These are phyloP conservation scores for Salminus brasiliensis DNA, from an alignment of 2,113 vertebrate species.

Conservation along the genomic window DNA sequence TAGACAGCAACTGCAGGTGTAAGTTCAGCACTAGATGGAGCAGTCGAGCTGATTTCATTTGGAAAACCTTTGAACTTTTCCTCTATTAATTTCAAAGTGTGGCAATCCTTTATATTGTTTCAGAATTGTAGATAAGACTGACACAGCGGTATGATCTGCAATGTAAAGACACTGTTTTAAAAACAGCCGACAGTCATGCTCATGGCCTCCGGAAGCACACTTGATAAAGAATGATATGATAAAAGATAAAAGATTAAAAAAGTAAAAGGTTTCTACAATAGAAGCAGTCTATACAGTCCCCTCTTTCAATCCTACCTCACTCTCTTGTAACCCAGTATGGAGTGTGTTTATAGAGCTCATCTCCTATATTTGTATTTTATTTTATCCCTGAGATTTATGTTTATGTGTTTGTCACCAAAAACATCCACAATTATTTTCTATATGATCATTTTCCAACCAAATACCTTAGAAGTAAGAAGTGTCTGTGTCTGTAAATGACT, in stretches of 20 bases:
- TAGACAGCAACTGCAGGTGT: neutral
- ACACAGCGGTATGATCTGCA: neutral
- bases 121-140: neutral
- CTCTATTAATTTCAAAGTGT: neutral
- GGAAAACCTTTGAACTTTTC: neutral
- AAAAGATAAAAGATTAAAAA: too few relatives aligned
- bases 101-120: neutral
- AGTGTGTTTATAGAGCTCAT: neutral
- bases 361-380: neutral
- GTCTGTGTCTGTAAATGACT: too few relatives aligned
- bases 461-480: too few relatives aligned
- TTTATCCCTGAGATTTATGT: too few relatives aligned
- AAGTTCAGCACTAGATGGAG: slow-evolving; percentile 49
- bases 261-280: neutral
- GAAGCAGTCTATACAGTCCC: neutral
- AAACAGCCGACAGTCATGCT: neutral
- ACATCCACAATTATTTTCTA: too few relatives aligned
- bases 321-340: neutral
- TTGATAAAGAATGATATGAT: neutral
- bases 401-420: too few relatives aligned
- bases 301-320: neutral
- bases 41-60: slow-evolving; percentile 19
- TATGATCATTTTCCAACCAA: too few relatives aligned
- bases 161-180: neutral
- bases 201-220: neutral